These are phyloP conservation scores for Lordiphosa andalusiaca DNA, from an alignment of 2,888 invertebrate genomes.

Conservation along the genomic window DNA sequence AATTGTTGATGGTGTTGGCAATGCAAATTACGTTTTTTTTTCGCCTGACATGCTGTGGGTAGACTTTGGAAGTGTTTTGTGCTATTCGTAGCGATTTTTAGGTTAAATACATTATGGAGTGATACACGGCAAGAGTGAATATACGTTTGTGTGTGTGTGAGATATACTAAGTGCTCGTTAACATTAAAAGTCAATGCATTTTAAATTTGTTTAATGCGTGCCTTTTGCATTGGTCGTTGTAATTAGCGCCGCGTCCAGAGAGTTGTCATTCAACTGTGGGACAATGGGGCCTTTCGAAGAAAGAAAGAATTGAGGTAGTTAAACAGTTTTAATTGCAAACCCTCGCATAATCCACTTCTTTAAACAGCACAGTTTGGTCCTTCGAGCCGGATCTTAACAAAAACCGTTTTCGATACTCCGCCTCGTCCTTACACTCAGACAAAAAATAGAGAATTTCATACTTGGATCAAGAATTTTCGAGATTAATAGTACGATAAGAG, in stretches of 20 bases:
- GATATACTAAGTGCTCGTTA: constrained; percentile 52
- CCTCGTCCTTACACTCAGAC: no score
- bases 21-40: constrained; percentile 53
- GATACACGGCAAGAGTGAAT: constrained; percentile 3
- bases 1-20: constrained; percentile 58
- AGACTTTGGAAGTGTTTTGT: constrained; percentile 42
- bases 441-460: no score
- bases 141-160: constrained; percentile 4
- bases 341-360: no score
- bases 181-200: constrained; percentile 67
- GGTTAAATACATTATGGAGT: constrained; percentile 50
- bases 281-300: neutral
- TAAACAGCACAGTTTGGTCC: no score
- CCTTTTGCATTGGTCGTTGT: constrained; percentile 54
- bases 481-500: no score
- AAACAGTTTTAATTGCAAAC: no score
- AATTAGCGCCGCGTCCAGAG: constrained; percentile 56
- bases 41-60: constrained; percentile 56
- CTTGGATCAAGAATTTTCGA: no score
- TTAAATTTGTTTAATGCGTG: constrained; percentile 64
- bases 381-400: no score
- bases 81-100: constrained; percentile 38
- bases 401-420: no score
- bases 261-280: constrained; percentile 9
- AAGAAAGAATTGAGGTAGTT: neutral